Conservation (phyloP, 2,888 invertebrate genomes). For the Drosophila pseudotalamancana region DNA sequence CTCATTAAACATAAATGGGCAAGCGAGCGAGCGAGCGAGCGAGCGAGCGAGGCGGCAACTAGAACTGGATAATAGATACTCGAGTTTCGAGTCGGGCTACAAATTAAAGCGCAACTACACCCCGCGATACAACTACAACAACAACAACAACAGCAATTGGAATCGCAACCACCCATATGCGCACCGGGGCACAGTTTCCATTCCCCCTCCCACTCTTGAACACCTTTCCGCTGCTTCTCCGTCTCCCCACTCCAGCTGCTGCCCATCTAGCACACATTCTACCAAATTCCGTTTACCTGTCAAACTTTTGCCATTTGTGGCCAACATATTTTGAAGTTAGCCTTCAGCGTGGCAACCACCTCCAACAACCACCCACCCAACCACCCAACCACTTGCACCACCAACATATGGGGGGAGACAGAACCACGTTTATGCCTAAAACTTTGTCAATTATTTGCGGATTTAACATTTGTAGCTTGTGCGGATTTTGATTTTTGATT, state of each 20-base stretch:
- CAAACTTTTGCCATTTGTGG: constrained; percentile 81
- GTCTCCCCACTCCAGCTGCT: background rate
- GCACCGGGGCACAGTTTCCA: background rate
- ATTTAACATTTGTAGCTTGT: constrained; percentile 79
- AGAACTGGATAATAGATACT: constrained; percentile 64
- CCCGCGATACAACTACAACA: constrained; percentile 15
- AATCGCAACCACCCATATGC: constrained; percentile 16
- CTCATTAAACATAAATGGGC: constrained; percentile 81
- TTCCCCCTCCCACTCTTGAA: background rate
- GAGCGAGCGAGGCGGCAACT: constrained; percentile 46
- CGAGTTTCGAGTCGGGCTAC: constrained; percentile 30
- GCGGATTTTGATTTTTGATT: constrained; percentile 80
- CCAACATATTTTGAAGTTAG: constrained; percentile 78
- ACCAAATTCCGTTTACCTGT: constrained; percentile 77
- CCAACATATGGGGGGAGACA: constrained; percentile 47
- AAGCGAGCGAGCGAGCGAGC: constrained; percentile 17
- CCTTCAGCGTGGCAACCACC: constrained; percentile 41
- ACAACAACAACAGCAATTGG: constrained; percentile 12
- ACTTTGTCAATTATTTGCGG: constrained; percentile 80
- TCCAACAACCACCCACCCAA: background rate
- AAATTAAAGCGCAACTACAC: constrained; percentile 43
- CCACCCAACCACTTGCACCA: constrained; percentile 14
- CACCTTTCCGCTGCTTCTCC: background rate
- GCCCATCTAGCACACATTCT: constrained; percentile 52
- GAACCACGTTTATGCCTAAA: constrained; percentile 77